Evolutionary conservation across 2,888 invertebrate species (phyloP).

Genomic region (Drosophila algonquin): DNA sequence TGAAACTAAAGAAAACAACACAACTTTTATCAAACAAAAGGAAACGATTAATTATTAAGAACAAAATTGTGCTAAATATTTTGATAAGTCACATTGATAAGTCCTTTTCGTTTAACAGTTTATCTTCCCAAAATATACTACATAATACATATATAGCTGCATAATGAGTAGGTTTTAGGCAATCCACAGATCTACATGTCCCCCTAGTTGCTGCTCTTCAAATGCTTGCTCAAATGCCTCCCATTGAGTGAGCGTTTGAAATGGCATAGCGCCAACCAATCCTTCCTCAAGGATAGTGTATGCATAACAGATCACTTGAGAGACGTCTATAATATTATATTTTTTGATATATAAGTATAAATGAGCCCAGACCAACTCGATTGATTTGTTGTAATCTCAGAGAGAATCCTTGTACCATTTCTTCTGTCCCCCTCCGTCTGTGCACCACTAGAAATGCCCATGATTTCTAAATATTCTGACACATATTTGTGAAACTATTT

Average conservation of each 20-base stretch:
- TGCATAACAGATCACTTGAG: slow-evolving; percentile 74
- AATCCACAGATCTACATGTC: slow-evolving; percentile 7
- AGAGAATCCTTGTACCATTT: slow-evolving; percentile 14
- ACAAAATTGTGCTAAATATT: slow-evolving; percentile 72
- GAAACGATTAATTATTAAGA: slow-evolving; percentile 51
- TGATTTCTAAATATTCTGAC: slow-evolving; percentile 40
- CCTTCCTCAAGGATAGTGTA: slow-evolving; percentile 3
- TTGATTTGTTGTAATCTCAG: slow-evolving; percentile 68
- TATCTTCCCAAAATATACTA: slow-evolving; percentile 18
- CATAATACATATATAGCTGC: slow-evolving; percentile 60
- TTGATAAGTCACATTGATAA: slow-evolving; percentile 59
- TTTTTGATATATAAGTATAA: slow-evolving; percentile 70
- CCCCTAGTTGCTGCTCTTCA: slow-evolving; percentile 29
- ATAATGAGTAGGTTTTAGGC: slow-evolving; percentile 43
- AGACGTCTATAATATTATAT: slow-evolving; percentile 75
- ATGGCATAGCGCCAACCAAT: slow-evolving; percentile 19
- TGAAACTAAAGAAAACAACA: slow-evolving; percentile 26
- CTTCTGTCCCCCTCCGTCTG: not conserved
- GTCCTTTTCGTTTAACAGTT: slow-evolving; percentile 32
- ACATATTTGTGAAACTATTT: slow-evolving; percentile 66
- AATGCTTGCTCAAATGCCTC: slow-evolving; percentile 63
- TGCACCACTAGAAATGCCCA: slow-evolving; percentile 21
- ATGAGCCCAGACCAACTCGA: slow-evolving; percentile 81
- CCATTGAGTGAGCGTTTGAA: slow-evolving; percentile 62
- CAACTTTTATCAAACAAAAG: slow-evolving; percentile 43